These are phyloP conservation scores for Eupeodes corollae DNA, from an alignment of 1,140 invertebrate genomes.

Conservation along the genomic window DNA sequence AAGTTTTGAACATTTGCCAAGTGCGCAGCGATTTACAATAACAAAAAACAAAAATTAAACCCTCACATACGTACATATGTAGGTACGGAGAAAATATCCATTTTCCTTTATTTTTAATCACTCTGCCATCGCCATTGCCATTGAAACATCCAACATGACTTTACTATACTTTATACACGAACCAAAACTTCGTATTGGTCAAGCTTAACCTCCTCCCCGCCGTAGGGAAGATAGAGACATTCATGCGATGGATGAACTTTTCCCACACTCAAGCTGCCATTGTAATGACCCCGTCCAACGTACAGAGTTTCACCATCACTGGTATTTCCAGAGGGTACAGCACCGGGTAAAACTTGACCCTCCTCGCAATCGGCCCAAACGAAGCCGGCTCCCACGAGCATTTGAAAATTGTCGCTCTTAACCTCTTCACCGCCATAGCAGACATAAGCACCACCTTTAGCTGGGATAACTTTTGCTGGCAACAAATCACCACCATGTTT, in stretches of 20 bases:
- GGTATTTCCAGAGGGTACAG: conserved; percentile 47
- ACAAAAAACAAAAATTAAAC: no score
- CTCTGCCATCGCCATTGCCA: no score
- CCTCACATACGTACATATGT: no score
- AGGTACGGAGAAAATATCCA: no score
- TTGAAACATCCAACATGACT: no score
- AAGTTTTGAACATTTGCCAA: no score
- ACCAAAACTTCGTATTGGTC: conserved; percentile 45
- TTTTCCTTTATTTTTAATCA: no score
- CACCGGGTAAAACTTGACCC: conserved; percentile 42
- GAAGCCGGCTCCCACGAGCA: conserved; percentile 34
- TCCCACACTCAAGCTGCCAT: conserved; percentile 42
- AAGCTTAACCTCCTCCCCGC: conserved; percentile 46
- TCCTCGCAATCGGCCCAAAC: conserved; percentile 40
- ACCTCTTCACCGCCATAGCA: conserved; percentile 37
- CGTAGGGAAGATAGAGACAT: conserved; percentile 49
- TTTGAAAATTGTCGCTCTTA: conserved; percentile 36
- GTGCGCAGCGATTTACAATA: no score
- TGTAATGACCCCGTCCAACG: conserved; percentile 47
- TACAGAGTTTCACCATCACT: conserved; percentile 49
- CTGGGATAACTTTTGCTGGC: conserved; percentile 36
- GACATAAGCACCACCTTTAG: conserved; percentile 35
- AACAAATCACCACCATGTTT: conserved; percentile 34
- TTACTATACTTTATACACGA: neutral
- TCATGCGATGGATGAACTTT: conserved; percentile 52